Base-by-base conservation (phyloP, 2,113 vertebrate genomes). In the Ciconia maguari region DNA sequence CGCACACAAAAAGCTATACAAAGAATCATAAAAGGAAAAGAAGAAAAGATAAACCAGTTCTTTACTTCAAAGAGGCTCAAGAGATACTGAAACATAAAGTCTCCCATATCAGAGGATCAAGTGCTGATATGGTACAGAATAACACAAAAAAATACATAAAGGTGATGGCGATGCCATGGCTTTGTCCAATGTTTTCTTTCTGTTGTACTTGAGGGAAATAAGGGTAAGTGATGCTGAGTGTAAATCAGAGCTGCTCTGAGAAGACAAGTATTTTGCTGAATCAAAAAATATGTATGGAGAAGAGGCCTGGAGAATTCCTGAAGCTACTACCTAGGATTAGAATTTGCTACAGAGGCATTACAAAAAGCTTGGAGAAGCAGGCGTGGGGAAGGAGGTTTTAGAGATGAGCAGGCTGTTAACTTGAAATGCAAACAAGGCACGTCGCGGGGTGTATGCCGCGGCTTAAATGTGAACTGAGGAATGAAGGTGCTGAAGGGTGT, bases 361-460 rank as follows among this genome's bases (percentile, higher is more conserved):
- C 65, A 44, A 62, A 55, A 57, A 83, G 36, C 26, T 48, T 44
- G 21, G 21, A 82, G n/a, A 86, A 65, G 41, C 27, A 55, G 20
- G 15, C 24, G 5, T 34, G 16, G 69, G 34, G 32, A 70, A 92
- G 29, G 17, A 76, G n/a, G 41, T 55, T 85, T 60, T 22, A 64
- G 30, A 64, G 68, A 29, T 18, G 25, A 74, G 30, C 19, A 70
- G 21, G 9, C 44, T 41, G 21, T 34, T 83, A 30, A 52, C 22
- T 49, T 7, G 36, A 84, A 77, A 84, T 51, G 46, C 52, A 88
- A 80, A 71, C 46, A 55, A 75, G 44, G 19, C 29, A 29, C 7
- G 11, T 12, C 1, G 1, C 0, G 1, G 14, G 22, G 36, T 55
- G 8, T 11, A 25, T 14, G 17, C 46, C 0, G 1, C 8, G 41